These are phyloP conservation scores for Dione juno DNA, from an alignment of 2,888 invertebrate species.

Conservation along the genomic window DNA sequence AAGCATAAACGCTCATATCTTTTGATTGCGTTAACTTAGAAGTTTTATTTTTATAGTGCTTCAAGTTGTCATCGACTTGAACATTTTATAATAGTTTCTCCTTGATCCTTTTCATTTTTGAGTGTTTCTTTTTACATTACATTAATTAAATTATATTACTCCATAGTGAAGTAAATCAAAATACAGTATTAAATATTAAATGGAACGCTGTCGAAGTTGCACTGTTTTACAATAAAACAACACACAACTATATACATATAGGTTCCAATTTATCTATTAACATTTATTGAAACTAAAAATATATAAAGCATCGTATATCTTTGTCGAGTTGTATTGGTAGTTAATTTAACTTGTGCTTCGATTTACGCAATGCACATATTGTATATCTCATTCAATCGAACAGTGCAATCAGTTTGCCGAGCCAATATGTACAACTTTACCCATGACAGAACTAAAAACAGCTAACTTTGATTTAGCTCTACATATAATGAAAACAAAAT, in stretches of 20 bases:
- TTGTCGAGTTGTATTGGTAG: constrained; percentile 14
- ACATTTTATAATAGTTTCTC: too few species aligned
- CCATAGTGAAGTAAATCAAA: too few species aligned
- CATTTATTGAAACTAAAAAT: constrained; percentile 1
- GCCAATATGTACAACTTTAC: constrained; percentile 30
- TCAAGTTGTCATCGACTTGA: too few species aligned
- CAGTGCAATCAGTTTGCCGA: constrained; percentile 34
- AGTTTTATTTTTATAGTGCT: too few species aligned
- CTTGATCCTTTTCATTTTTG: too few species aligned
- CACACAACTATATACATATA: neutral
- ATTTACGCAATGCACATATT: constrained; percentile 26
- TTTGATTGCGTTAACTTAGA: too few species aligned
- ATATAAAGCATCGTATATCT: constrained; percentile 20
- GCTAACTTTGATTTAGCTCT: constrained; percentile 10
- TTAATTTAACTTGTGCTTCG: constrained; percentile 28
- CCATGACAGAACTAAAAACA: constrained; percentile 28
- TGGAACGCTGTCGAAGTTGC: too few species aligned
- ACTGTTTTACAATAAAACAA: neutral
- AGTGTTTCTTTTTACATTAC: too few species aligned
- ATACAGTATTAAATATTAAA: neutral
- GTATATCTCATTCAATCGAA: constrained; percentile 34
- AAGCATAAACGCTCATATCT: too few species aligned
- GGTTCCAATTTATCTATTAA: neutral
- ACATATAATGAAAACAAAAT: neutral
- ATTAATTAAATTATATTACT: too few species aligned